Percentiles rank a stretch among this genome's conserved stretches.
Evolutionary conservation across 30 jellyfish, hydroid and myxozoan species (phyloP).

Genomic region (Catostylus mosaicus): DNA sequence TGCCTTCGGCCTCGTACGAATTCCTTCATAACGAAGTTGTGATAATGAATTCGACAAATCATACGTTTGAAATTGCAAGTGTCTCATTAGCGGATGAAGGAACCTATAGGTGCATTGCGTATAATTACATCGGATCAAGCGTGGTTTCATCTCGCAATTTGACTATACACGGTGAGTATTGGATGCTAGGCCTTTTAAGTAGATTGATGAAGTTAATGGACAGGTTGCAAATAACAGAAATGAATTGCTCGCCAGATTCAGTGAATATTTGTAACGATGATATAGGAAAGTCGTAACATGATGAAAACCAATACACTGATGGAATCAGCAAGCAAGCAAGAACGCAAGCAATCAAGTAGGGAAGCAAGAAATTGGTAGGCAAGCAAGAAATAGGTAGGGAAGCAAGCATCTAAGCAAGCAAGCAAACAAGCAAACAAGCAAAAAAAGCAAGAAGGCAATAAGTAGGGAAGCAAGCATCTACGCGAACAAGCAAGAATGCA

Average conservation of each 20-base stretch:
- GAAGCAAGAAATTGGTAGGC: no score
- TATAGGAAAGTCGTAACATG: not conserved
- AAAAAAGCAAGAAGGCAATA: no score
- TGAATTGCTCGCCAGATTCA: not conserved
- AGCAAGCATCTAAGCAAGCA: no score
- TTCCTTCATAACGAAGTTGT: not conserved
- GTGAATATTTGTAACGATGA: not conserved
- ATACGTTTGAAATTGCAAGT: not conserved
- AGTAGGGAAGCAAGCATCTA: no score
- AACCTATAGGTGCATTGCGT: conserved; percentile 5
- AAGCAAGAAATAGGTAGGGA: no score
- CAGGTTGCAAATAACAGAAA: not conserved
- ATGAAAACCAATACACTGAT: no score
- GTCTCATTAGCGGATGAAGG: conserved; percentile 24
- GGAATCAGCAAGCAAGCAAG: no score
- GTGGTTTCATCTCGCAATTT: not conserved
- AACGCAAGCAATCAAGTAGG: no score
- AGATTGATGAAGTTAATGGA: not conserved
- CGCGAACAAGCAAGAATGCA: no score
- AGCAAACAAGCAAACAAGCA: no score
- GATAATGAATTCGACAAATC: conserved; percentile 6
- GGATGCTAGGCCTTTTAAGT: not conserved
- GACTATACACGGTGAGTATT: conserved; percentile 17
- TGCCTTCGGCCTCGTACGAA: not conserved
- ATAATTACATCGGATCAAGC: conserved; percentile 14